These are phyloP conservation scores for Coelogynopora nodosa DNA, from an alignment of 2,888 invertebrate genomes.

Conservation along the genomic window DNA sequence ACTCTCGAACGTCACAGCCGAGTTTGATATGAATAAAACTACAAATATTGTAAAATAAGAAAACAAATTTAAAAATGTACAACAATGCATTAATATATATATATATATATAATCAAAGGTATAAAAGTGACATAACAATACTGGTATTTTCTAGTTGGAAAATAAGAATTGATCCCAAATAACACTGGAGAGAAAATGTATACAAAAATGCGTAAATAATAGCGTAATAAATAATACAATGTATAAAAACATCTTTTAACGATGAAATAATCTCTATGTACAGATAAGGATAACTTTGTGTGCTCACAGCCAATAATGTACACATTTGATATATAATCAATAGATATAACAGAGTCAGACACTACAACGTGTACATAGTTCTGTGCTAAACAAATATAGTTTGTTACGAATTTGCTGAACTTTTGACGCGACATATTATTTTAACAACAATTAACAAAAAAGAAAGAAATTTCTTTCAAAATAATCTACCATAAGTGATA, in stretches of 20 bases:
- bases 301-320: constrained; percentile 21
- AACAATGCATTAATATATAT: neutral
- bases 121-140: neutral
- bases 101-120: neutral
- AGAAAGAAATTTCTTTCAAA: no score
- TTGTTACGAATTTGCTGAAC: neutral
- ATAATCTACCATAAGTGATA: no score
- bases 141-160: neutral
- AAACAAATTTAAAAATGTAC: neutral
- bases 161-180: neutral
- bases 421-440: neutral
- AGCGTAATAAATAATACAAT: neutral
- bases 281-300: neutral
- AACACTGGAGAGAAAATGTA: neutral
- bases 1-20: neutral
- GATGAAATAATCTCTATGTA: neutral
- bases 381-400: neutral
- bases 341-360: neutral
- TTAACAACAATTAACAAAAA: no score
- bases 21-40: neutral
- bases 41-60: neutral
- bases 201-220: neutral
- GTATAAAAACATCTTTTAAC: neutral
- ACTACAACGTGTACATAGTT: neutral
- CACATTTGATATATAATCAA: neutral